Evolutionary conservation across 1,140 invertebrate genomes (phyloP).

Genomic region (Apocrypta bakeri): DNA sequence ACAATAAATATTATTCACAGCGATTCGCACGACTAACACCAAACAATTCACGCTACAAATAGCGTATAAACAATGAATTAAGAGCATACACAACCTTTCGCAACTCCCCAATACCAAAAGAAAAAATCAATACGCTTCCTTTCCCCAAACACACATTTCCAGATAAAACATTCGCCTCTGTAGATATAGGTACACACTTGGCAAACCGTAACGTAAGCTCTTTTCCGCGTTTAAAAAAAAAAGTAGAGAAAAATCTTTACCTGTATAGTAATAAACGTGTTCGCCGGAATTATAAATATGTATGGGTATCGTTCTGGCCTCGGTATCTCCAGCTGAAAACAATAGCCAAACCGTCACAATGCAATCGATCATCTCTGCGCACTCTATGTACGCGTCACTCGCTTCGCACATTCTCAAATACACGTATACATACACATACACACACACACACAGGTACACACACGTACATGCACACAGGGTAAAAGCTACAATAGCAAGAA

Average conservation of each 20-base stretch:
- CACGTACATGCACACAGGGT: background rate
- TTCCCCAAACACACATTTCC: no score
- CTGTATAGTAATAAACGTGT: constrained; percentile 20
- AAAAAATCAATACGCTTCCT: no score
- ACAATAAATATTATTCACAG: no score
- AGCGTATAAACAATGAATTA: no score
- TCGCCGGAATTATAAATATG: background rate
- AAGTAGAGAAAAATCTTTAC: background rate
- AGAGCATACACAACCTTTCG: no score
- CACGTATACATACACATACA: background rate
- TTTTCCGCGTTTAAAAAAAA: no score
- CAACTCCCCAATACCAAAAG: no score
- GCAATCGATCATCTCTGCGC: background rate
- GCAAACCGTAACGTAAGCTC: no score
- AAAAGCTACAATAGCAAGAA: background rate
- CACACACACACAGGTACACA: background rate
- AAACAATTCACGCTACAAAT: no score
- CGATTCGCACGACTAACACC: no score
- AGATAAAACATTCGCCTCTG: no score
- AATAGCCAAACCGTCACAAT: constrained; percentile 4
- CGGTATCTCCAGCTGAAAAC: constrained; percentile 10
- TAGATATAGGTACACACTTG: no score
- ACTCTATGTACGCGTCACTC: background rate
- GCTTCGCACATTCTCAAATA: background rate
- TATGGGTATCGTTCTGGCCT: background rate